phyloP scores from a whole-genome alignment of 2,797 vertebrate genomes.

The Merluccius polli region DNA sequence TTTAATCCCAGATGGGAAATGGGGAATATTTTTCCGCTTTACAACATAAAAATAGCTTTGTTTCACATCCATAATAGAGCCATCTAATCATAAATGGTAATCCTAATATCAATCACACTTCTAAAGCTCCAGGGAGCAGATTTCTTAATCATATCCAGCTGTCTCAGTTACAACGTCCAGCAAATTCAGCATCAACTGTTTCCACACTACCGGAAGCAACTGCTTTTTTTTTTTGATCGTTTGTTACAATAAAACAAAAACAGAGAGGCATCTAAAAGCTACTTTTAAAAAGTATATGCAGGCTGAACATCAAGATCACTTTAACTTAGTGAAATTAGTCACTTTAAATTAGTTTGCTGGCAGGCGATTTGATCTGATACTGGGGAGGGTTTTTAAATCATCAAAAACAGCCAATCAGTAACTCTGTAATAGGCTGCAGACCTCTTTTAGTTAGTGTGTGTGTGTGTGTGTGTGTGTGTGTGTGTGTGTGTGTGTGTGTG shows the following conservation, averaged over 20 bases:
- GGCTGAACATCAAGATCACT: slow-evolving; percentile 24
- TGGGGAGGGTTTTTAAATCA: slow-evolving; percentile 26
- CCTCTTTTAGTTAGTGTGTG: slow-evolving; percentile 7
- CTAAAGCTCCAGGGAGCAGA: neutral
- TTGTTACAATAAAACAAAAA: slow-evolving; percentile 23
- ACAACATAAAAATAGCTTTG: neutral
- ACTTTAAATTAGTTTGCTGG: neutral
- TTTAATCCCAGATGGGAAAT: too few relatives aligned
- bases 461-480: slow-evolving; percentile 1
- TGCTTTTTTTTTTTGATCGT: too few relatives aligned
- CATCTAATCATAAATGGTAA: neutral
- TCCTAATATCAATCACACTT: too few relatives aligned
- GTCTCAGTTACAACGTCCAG: neutral
- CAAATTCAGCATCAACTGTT: neutral
- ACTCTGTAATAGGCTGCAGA: slow-evolving; percentile 37
- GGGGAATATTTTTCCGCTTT: too few relatives aligned
- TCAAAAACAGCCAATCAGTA: slow-evolving; percentile 21
- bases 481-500: neutral
- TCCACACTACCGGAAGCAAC: neutral
- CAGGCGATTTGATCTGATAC: slow-evolving; percentile 30
- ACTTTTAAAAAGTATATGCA: slow-evolving; percentile 27
- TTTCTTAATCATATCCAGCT: neutral
- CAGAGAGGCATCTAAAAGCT: slow-evolving; percentile 18
- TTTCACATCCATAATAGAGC: neutral
- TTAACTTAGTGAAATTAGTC: too few relatives aligned